These are phyloP conservation scores for Saccopteryx bilineata DNA, from an alignment of 2,113 vertebrate genomes.

Conservation along the genomic window DNA sequence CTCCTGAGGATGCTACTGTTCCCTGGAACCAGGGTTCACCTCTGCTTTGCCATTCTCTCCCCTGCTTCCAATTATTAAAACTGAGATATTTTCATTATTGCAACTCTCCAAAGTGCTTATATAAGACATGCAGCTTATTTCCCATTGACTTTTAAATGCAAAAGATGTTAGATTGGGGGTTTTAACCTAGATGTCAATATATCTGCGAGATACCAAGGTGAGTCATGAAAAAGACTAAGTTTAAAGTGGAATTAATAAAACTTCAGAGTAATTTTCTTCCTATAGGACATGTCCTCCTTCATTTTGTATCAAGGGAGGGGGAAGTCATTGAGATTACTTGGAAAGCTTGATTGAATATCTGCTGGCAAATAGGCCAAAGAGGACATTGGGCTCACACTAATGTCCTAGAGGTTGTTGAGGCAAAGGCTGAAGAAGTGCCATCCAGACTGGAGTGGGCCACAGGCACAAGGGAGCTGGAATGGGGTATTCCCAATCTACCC, in stretches of 20 bases:
- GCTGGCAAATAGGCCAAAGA: not conserved
- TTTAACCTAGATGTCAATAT: not conserved
- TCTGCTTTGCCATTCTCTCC: not conserved
- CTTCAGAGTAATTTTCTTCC: not conserved
- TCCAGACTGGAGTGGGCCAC: not conserved
- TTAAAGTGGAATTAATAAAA: conserved; percentile 27
- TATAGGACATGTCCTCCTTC: rapidly evolving
- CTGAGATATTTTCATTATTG: not conserved
- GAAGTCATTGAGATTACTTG: not conserved
- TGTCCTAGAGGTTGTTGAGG: not conserved
- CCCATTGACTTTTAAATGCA: not conserved
- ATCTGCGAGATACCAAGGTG: not conserved
- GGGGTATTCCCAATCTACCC: not conserved
- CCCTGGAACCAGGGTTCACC: not conserved
- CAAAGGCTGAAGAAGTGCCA: not conserved
- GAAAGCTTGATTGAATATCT: not conserved
- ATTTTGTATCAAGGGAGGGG: not conserved
- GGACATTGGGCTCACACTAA: not conserved
- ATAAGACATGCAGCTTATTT: not conserved
- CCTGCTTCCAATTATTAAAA: not conserved
- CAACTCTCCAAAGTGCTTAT: not conserved
- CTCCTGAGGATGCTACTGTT: not conserved
- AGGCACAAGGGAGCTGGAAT: not conserved
- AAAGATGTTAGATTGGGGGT: not conserved
- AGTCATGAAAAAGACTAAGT: not conserved